These are phyloP conservation scores for Drosophila teissieri DNA, from an alignment of 1,140 invertebrate genomes.

Conservation along the genomic window DNA sequence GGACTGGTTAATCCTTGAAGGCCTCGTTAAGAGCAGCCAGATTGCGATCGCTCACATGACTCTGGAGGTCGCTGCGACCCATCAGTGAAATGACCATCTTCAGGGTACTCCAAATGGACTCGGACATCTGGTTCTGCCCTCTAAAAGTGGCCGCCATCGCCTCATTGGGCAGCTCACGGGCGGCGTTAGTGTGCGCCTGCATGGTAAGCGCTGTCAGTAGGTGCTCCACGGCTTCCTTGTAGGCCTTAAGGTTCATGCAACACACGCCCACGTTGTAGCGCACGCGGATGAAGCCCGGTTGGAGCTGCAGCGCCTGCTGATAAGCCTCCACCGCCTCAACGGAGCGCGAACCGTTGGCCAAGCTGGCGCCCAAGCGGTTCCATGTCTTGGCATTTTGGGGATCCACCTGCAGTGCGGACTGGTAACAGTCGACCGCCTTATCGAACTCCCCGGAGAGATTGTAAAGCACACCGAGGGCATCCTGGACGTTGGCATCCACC, in stretches of 20 bases:
- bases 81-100: constrained; percentile 95
- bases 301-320: constrained; percentile 94
- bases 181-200: constrained; percentile 91
- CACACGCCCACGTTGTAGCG: constrained; percentile 99
- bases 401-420: constrained; percentile 92
- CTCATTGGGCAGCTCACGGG: constrained; percentile 85
- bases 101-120: constrained; percentile 97
- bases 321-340: constrained; percentile 99
- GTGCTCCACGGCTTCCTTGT: constrained; percentile 98
- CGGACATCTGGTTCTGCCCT: constrained; percentile 91
- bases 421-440: constrained; percentile 98
- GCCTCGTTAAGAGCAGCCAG: constrained; percentile 71
- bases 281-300: constrained; percentile 98
- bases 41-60: constrained; percentile 66
- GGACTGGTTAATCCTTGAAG: constrained; percentile 65
- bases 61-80: constrained; percentile 90
- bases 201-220: constrained; percentile 96
- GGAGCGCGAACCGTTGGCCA: constrained; percentile 97
- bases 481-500: constrained; percentile 97
- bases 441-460: constrained; percentile 97
- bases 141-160: constrained; percentile 67
- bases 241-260: constrained; percentile 97
- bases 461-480: constrained; percentile 97
- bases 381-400: constrained; percentile 96
- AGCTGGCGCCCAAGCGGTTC: constrained; percentile 98